These are phyloP conservation scores for Metacarcinus magister DNA, from an alignment of 2,888 invertebrate genomes.

Conservation along the genomic window DNA sequence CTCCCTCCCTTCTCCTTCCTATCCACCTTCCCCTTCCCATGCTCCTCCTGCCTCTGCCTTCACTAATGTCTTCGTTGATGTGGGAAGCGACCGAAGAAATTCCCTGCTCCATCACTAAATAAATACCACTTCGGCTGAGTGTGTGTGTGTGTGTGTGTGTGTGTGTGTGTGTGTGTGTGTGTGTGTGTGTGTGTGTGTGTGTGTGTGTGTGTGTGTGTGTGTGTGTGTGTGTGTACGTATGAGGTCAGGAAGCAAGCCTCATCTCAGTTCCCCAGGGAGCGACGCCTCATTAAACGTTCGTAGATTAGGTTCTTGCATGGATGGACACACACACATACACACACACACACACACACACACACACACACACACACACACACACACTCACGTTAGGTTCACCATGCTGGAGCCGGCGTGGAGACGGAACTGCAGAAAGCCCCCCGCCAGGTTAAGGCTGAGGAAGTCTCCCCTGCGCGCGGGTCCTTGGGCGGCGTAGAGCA, in stretches of 20 bases:
- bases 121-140: neutral
- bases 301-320: slow-evolving; percentile 9
- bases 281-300: slow-evolving; percentile 2
- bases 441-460: slow-evolving; percentile 91
- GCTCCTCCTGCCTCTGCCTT: neutral
- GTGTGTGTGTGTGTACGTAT: neutral
- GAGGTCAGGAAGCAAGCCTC: neutral
- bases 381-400: slow-evolving; percentile 84
- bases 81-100: neutral
- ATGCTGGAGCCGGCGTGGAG: slow-evolving; percentile 95
- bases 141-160: too few species aligned
- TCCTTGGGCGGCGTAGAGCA: slow-evolving; percentile 93
- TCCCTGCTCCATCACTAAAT: neutral
- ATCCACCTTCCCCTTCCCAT: neutral
- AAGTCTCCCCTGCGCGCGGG: slow-evolving; percentile 90
- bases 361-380: neutral
- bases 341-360: neutral
- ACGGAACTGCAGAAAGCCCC: slow-evolving; percentile 92
- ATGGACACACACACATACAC: neutral
- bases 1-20: too few species aligned
- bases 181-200: neutral
- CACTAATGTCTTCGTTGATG: neutral
- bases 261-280: neutral
- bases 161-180: neutral
- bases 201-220: neutral